Evolutionary conservation across 2,888 invertebrate species (phyloP), one percentile per base, ranked within the genome.

Genomic region (Hedya salicella): DNA sequence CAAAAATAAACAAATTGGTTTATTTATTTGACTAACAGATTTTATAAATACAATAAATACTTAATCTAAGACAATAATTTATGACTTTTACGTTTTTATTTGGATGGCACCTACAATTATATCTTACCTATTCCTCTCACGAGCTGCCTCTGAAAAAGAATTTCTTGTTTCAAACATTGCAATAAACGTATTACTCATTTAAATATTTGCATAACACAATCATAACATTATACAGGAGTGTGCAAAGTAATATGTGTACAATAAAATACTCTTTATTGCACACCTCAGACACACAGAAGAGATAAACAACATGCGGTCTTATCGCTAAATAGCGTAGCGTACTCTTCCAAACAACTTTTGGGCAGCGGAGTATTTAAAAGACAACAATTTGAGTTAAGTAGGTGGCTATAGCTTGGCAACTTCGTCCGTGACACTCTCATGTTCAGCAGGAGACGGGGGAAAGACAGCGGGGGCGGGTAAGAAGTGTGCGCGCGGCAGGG

Each of bases 91-190:
- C 64, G 62, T 68, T 36, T 57, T 46, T 25, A 40, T 78, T 25
- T 73, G 73, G 77, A 86, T 87, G 86, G 86, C 86, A 87, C 86
- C 75, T 68, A 70, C 71, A n/a, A 57, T 57, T 57, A 57, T 16
- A n/a, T 46, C 17, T 32, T 13, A n/a, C 56, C 71, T 1, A 25
- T 25, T 67, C 56, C 30, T 17, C 21, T 53, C 52, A 44, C 44
- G 36, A 39, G 44, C 74, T 64, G 46, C 75, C 74, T 71, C 86
- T 86, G 85, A 61, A 85, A 86, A 69, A 17, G 70, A 72, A 72
- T 36, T 57, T 36, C 63, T 40, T 17, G 40, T 40, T 65, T 63
- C 21, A 62, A 60, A 65, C 42, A 57, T 46, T 25, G 49, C 63
- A 62, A 67, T 63, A 61, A 69, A 44, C 59, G 44, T 48, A 52